Conservation (phyloP, 2,113 vertebrate genomes). For the Oreotrochilus melanogaster region DNA sequence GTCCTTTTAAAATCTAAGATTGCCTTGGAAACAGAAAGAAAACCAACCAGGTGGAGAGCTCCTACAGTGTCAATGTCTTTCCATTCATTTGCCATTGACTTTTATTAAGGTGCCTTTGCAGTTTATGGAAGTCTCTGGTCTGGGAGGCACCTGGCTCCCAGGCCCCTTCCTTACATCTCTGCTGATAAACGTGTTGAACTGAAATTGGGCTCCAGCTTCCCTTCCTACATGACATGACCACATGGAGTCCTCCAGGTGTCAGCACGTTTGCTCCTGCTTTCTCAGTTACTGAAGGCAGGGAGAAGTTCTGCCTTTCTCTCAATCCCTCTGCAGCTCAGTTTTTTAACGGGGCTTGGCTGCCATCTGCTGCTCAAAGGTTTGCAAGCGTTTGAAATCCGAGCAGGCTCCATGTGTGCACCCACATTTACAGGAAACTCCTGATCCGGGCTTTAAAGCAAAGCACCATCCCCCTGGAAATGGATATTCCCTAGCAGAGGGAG, state of each 20-base stretch:
- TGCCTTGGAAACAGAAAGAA: background rate
- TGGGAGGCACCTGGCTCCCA: background rate
- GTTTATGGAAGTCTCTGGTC: background rate
- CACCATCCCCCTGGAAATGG: background rate
- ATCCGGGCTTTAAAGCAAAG: background rate
- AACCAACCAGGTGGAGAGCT: slow-evolving; percentile 9
- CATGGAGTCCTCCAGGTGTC: slow-evolving; percentile 49
- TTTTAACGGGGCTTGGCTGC: slow-evolving; percentile 40
- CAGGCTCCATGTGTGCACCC: background rate
- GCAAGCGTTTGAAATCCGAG: background rate
- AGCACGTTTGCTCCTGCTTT: background rate
- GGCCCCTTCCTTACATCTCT: background rate
- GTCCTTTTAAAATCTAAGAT: background rate
- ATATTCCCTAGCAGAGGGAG: background rate
- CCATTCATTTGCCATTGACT: background rate
- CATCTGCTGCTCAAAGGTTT: slow-evolving; percentile 53
- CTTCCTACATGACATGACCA: background rate
- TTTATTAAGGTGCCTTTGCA: background rate
- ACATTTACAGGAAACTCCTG: background rate
- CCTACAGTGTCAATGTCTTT: background rate
- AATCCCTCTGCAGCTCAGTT: background rate
- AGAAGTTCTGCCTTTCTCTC: background rate
- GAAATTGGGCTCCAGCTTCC: background rate
- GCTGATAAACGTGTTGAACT: background rate
- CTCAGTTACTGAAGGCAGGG: background rate